phyloP scores from a whole-genome alignment of 2,797 vertebrate genomes.

The Rhinella marina region DNA sequence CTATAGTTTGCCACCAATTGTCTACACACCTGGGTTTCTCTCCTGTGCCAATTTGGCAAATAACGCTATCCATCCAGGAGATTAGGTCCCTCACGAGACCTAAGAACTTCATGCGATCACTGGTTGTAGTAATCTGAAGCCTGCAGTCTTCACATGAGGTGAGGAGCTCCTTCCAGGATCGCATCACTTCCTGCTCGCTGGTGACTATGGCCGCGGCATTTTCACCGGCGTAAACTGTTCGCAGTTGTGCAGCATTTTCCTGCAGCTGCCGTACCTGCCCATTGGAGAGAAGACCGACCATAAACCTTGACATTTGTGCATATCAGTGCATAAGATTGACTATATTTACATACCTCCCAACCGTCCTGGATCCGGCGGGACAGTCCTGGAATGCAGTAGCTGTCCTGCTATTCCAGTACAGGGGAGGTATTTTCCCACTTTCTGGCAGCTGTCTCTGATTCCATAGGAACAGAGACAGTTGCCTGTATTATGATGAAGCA shows the following conservation, averaged over 20 bases:
- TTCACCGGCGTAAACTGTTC: conserved; percentile 92
- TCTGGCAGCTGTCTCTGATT: too few relatives aligned
- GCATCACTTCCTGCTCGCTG: conserved; percentile 90
- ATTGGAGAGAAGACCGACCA: background rate
- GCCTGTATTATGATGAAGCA: too few relatives aligned
- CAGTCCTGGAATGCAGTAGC: too few relatives aligned
- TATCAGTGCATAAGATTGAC: too few relatives aligned
- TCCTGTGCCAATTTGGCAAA: conserved; percentile 87
- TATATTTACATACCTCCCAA: too few relatives aligned
- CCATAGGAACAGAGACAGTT: too few relatives aligned
- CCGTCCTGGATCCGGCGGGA: too few relatives aligned
- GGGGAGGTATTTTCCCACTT: too few relatives aligned
- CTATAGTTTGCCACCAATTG: background rate
- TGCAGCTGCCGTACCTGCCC: conserved; percentile 89
- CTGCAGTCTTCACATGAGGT: conserved; percentile 89
- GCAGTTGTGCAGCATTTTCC: conserved; percentile 89
- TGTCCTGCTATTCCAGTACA: too few relatives aligned
- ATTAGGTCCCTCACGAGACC: conserved; percentile 85
- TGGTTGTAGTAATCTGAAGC: conserved; percentile 87
- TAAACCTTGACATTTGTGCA: background rate
- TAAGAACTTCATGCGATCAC: conserved; percentile 89
- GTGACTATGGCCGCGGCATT: conserved; percentile 89
- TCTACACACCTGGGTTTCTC: conserved; percentile 89
- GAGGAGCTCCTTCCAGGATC: conserved; percentile 91
- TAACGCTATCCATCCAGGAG: conserved; percentile 91